phyloP scores from a whole-genome alignment of 2,888 invertebrate genomes.

The Crocallis elinguaria region DNA sequence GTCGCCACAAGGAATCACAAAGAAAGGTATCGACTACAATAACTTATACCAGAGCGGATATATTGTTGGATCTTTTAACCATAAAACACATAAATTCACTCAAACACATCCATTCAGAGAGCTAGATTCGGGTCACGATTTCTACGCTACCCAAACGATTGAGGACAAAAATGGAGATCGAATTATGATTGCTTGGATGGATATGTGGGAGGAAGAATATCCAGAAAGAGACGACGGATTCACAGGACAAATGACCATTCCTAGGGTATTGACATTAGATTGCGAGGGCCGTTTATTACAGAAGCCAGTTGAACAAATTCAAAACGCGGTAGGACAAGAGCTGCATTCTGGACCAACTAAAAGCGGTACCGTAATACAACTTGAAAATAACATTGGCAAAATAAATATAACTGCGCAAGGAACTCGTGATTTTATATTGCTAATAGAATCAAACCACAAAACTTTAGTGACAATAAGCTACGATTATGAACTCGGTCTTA shows the following conservation, averaged over 20 bases:
- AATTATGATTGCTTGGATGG: conserved; percentile 70
- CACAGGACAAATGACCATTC: conserved; percentile 70
- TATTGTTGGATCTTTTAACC: conserved; percentile 71
- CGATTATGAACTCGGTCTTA: conserved; percentile 40
- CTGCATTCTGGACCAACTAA: conserved; percentile 45
- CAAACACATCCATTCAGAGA: conserved; percentile 57
- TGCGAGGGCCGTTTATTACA: conserved; percentile 54
- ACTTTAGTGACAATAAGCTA: conserved; percentile 55
- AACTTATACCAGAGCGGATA: conserved; percentile 74
- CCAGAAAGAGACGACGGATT: conserved; percentile 68
- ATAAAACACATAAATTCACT: conserved; percentile 53
- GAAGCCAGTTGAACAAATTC: conserved; percentile 54
- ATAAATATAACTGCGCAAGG: conserved; percentile 47
- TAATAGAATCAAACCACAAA: conserved; percentile 50
- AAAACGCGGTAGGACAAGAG: conserved; percentile 34
- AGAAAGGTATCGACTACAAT: conserved; percentile 62
- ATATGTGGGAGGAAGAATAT: conserved; percentile 74
- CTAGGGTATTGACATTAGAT: conserved; percentile 58
- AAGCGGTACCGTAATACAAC: conserved; percentile 32
- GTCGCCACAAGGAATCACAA: conserved; percentile 70
- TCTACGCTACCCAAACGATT: conserved; percentile 74
- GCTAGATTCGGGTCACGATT: conserved; percentile 72
- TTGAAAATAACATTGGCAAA: conserved; percentile 59
- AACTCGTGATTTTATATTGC: conserved; percentile 46
- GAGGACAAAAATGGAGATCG: conserved; percentile 53